Evolutionary conservation across 2,113 vertebrate genomes (phyloP), one percentile per base, ranked within the genome.

Genomic region (Chaenocephalus aceratus): DNA sequence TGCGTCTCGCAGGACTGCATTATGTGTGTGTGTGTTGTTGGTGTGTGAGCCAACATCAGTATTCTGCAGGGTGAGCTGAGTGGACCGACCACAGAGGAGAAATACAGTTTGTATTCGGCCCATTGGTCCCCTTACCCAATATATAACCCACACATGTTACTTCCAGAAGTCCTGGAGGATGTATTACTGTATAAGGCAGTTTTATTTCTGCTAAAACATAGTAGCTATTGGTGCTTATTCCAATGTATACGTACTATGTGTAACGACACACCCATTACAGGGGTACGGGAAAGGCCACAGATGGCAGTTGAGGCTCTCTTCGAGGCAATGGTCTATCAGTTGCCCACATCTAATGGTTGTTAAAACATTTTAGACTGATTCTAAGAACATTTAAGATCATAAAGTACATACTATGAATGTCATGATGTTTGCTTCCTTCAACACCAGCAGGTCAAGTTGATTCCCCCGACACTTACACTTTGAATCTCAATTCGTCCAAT

Each of bases 1-100:
- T 72, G 79, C 2, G 16, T 13, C 8, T 45, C 30, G 3, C 30
- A 64, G 84, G 84, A 89, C 67, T 85, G 82, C 75, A 72, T 81
- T 30, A 91, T 89, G 58, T 69, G 46, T 82, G 63, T 69, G 46
- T 80, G 85, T 89, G 89, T n/a, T n/a, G n/a, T n/a, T n/a, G 80
- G 63, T 72, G 79, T 80, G 85, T 89, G 89, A 83, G 80, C 16
- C 12, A 5, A 74, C 90, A 93, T 94, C 82, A 86, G 69, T 84
- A 92, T 92, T 88, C 88, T 79, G 86, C 75, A 72, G 57, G 67
- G 54, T 61, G 75, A 83, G 57, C 49, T 85, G 70, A 80, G 76
- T 81, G 74, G 59, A 82, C 76, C 72, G 51, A 71, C 68, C 62
- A 41, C 77, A 67, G 49, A 57, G 36, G 71, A 83, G 61, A 76